A percentile compares a stretch with the other conserved stretches of the same genome.
These are phyloP conservation scores for Pterobdella sp. DNA, from an alignment of 2,888 invertebrate species.

Conservation along the genomic window DNA sequence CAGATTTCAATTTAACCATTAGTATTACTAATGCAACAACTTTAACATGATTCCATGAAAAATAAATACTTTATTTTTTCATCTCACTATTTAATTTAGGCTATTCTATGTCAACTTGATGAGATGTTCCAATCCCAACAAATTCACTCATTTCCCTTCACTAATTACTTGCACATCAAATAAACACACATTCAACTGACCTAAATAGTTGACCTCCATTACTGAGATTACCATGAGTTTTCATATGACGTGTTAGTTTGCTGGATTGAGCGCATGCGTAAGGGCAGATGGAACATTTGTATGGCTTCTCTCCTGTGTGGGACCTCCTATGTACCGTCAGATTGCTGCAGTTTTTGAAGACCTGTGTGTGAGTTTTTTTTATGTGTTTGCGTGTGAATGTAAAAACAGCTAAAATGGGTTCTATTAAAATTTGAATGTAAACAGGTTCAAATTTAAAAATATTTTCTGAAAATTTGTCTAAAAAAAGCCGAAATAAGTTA, in stretches of 20 bases:
- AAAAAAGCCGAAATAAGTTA: too few relatives aligned
- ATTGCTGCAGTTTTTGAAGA: conserved; percentile 82
- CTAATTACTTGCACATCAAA: background rate
- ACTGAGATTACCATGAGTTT: conserved; percentile 79
- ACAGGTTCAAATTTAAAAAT: too few relatives aligned
- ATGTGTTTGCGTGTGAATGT: background rate
- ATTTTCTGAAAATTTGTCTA: too few relatives aligned
- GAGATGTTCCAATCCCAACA: background rate
- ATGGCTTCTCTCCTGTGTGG: conserved; percentile 74
- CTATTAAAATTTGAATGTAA: too few relatives aligned
- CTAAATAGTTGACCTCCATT: background rate
- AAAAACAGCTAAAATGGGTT: too few relatives aligned
- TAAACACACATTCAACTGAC: background rate
- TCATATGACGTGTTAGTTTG: conserved; percentile 98
- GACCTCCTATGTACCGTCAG: conserved; percentile 51
- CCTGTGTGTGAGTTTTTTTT: conserved; percentile 45
- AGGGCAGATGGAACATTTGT: conserved; percentile 94
- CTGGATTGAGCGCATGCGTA: conserved; percentile 99
- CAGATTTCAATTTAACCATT: too few relatives aligned
- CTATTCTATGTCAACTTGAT: too few relatives aligned
- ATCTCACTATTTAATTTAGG: too few relatives aligned
- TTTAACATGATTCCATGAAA: too few relatives aligned
- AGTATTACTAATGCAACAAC: too few relatives aligned
- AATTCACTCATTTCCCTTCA: too few relatives aligned
- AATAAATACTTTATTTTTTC: too few relatives aligned